These are phyloP conservation scores for Poeciliopsis paucimaculata DNA, from an alignment of 2,797 vertebrate species.

Conservation along the genomic window DNA sequence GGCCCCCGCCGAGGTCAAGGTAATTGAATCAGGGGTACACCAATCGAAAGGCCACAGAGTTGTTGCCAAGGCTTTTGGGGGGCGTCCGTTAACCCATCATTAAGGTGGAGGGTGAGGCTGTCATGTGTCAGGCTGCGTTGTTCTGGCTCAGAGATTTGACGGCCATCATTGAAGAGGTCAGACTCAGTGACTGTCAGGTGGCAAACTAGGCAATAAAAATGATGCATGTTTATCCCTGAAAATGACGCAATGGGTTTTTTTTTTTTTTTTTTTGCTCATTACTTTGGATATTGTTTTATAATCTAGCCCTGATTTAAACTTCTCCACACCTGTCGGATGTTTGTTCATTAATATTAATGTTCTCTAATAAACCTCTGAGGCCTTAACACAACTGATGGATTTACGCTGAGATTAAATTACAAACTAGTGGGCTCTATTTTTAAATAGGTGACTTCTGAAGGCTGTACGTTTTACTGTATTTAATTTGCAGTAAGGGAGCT, in stretches of 20 bases:
- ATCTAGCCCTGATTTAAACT: neutral
- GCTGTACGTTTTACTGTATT: neutral
- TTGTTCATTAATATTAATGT: neutral
- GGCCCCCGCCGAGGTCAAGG: constrained; percentile 78
- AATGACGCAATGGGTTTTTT: neutral
- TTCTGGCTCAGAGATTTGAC: constrained; percentile 36
- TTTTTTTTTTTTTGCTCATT: neutral
- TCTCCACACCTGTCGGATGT: neutral
- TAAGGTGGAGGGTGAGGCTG: constrained; percentile 55
- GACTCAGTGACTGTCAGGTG: constrained; percentile 24
- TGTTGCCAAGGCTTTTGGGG: constrained; percentile 57
- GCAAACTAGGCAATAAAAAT: constrained; percentile 18
- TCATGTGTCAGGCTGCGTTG: constrained; percentile 45
- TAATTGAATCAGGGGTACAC: constrained; percentile 83
- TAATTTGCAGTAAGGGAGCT: neutral
- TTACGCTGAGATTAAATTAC: neutral
- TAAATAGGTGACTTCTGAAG: neutral
- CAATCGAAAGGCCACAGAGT: constrained; percentile 72
- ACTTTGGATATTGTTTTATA: neutral
- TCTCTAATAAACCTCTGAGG: neutral
- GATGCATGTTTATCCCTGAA: neutral
- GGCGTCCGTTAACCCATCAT: constrained; percentile 51
- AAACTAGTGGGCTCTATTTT: neutral
- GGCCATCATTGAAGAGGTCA: constrained; percentile 23
- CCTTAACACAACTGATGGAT: neutral